Percentiles rank a stretch among this genome's conserved stretches.
Evolutionary conservation across 2,888 invertebrate species (phyloP).

Genomic region (Erebia ligea): DNA sequence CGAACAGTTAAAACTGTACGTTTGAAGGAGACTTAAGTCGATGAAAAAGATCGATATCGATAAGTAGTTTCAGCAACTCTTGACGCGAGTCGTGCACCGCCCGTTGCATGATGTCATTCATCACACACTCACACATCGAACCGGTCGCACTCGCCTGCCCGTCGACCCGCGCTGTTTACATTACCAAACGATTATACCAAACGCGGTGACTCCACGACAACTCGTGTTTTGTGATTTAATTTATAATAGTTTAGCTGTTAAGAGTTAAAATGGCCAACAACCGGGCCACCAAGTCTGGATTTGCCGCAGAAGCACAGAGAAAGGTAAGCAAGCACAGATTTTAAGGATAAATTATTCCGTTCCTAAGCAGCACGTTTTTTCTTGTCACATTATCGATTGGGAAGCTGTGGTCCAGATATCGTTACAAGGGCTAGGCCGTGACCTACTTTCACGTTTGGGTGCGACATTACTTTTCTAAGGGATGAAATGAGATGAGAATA

Average conservation of each 20-base stretch:
- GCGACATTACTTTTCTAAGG: constrained; percentile 10
- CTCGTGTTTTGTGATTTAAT: constrained; percentile 75
- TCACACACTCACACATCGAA: constrained; percentile 75
- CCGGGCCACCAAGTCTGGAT: constrained; percentile 95
- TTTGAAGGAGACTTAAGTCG: background rate
- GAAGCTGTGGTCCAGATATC: constrained; percentile 75
- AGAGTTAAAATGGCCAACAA: constrained; percentile 88
- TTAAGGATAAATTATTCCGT: constrained; percentile 11
- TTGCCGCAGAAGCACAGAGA: constrained; percentile 97
- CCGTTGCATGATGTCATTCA: constrained; percentile 79
- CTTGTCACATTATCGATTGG: constrained; percentile 64
- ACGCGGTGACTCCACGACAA: constrained; percentile 71
- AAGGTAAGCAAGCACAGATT: constrained; percentile 86
- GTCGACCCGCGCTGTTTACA: constrained; percentile 72
- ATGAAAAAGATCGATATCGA: constrained; percentile 5
- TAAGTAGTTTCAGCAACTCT: background rate
- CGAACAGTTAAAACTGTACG: too few species aligned
- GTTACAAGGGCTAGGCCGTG: constrained; percentile 72
- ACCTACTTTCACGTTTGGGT: constrained; percentile 58
- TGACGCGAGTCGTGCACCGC: constrained; percentile 51
- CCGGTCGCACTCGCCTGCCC: constrained; percentile 52
- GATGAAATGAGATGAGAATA: background rate
- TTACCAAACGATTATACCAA: constrained; percentile 50
- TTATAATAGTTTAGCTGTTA: constrained; percentile 64
- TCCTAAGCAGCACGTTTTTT: constrained; percentile 26